Percentiles rank a stretch among this genome's conserved stretches.
phyloP scores from a whole-genome alignment of 2,113 vertebrate species.

The Lamprologus sp. region DNA sequence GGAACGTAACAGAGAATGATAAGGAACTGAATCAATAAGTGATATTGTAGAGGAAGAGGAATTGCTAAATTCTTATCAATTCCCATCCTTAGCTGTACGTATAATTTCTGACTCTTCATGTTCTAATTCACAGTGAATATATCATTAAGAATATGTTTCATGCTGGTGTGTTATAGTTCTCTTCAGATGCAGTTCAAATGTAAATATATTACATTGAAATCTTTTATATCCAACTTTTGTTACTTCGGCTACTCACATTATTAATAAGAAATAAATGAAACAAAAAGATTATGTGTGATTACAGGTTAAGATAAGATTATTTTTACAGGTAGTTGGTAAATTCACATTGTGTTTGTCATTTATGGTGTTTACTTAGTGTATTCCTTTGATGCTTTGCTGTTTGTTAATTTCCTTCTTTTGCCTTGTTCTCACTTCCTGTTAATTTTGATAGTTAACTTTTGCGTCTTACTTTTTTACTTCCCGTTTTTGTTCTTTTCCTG shows the following conservation, averaged over 20 bases:
- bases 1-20: neutral
- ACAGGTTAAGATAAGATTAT: neutral
- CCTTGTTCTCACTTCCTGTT: neutral
- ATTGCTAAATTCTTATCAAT: neutral
- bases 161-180: neutral
- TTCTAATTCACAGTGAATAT: neutral
- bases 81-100: neutral
- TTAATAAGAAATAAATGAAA: neutral
- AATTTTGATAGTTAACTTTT: neutral
- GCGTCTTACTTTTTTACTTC: neutral
- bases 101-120: neutral
- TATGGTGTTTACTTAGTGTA: neutral
- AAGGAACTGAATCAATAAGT: neutral
- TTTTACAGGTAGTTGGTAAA: neutral
- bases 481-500: neutral
- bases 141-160: neutral
- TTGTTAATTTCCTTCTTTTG: neutral
- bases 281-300: neutral
- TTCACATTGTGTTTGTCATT: accelerated
- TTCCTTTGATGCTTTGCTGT: neutral
- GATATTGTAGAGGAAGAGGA: neutral
- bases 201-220: neutral
- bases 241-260: neutral
- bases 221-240: neutral
- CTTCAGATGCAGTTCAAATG: neutral